phyloP scores from a whole-genome alignment of 2,113 vertebrate genomes.

The Odocoileus virginianus region DNA sequence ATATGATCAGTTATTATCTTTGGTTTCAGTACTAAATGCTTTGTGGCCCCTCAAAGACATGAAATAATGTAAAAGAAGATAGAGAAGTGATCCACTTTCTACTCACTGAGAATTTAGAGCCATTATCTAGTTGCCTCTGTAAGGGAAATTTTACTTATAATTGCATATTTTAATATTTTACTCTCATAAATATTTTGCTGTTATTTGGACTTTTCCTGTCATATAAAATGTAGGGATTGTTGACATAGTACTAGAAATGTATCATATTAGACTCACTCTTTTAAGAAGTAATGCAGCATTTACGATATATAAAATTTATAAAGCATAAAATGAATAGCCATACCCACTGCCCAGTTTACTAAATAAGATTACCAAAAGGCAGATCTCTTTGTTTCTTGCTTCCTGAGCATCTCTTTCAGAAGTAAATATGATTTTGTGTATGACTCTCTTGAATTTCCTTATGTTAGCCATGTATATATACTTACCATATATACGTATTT shows the following conservation, averaged over 20 bases:
- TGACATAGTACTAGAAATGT: background rate
- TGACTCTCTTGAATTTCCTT: background rate
- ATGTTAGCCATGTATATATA: background rate
- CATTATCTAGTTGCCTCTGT: background rate
- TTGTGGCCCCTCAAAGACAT: background rate
- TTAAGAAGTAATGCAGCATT: background rate
- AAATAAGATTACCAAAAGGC: background rate
- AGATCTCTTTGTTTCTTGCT: background rate
- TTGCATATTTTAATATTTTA: background rate
- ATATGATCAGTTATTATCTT: background rate
- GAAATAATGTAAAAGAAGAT: background rate
- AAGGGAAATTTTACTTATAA: background rate
- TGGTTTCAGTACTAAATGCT: background rate
- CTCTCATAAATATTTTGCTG: background rate
- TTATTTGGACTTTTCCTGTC: background rate
- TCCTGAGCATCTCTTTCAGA: background rate
- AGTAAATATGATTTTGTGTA: background rate
- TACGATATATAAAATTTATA: background rate
- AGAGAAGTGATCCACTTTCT: background rate
- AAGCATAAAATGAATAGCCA: background rate
- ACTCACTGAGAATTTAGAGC: background rate
- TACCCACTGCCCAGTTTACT: background rate
- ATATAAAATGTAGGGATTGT: background rate
- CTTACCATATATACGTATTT: background rate
- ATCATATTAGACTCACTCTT: background rate